Percentiles rank a stretch among this genome's conserved stretches.
phyloP scores from a whole-genome alignment of 2,797 vertebrate genomes.

The Erpetoichthys calabaricus region DNA sequence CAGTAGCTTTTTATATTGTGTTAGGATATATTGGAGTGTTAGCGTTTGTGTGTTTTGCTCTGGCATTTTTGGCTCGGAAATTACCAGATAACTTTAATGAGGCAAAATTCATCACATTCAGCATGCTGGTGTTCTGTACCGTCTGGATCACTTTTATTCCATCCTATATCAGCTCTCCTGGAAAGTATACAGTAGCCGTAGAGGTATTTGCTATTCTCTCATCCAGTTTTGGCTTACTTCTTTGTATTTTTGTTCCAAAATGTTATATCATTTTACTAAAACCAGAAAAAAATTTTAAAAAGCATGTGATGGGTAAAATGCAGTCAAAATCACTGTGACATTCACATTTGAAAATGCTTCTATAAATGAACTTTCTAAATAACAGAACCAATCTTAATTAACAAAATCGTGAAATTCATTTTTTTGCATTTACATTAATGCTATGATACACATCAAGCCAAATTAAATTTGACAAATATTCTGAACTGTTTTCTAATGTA shows the following conservation, averaged over 20 bases:
- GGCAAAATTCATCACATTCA: slow-evolving; percentile 55
- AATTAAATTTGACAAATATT: too few species aligned
- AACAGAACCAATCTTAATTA: too few species aligned
- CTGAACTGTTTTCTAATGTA: too few species aligned
- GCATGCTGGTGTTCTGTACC: slow-evolving; percentile 53
- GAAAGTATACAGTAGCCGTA: slow-evolving; percentile 47
- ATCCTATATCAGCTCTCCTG: slow-evolving; percentile 50
- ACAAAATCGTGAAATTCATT: too few species aligned
- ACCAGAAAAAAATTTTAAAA: slow-evolving; percentile 47
- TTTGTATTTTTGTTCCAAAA: slow-evolving; percentile 48
- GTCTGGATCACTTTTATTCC: slow-evolving; percentile 57
- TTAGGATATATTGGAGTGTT: slow-evolving; percentile 48
- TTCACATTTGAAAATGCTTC: too few species aligned
- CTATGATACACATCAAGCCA: too few species aligned
- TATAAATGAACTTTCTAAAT: too few species aligned
- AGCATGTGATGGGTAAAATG: slow-evolving; percentile 38
- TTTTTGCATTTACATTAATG: too few species aligned
- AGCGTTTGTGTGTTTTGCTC: slow-evolving; percentile 41
- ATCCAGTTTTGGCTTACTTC: slow-evolving; percentile 44
- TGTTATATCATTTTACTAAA: slow-evolving; percentile 48
- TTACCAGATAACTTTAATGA: slow-evolving; percentile 53
- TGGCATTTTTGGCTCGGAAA: slow-evolving; percentile 49
- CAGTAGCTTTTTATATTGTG: slow-evolving; percentile 47
- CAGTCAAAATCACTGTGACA: too few species aligned
- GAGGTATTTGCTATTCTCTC: slow-evolving; percentile 54